These are phyloP conservation scores for Lagopus muta DNA, from an alignment of 2,113 vertebrate genomes.

Conservation along the genomic window DNA sequence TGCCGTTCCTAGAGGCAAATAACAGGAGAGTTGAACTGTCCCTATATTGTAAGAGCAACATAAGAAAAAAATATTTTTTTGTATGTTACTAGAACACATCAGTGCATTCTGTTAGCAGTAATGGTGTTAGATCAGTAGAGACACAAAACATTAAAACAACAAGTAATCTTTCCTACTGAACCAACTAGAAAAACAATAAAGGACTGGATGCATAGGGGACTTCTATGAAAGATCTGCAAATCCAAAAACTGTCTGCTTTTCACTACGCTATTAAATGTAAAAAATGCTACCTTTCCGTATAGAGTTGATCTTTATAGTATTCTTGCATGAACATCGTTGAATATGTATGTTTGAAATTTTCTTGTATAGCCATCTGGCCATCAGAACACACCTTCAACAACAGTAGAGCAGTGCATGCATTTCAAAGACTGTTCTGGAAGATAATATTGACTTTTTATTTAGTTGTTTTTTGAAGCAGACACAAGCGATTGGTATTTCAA, in stretches of 20 bases:
- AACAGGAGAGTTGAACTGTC: fast-evolving
- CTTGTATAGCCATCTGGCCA: neutral
- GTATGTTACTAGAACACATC: neutral
- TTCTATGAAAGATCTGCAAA: neutral
- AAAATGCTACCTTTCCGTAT: neutral
- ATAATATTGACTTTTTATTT: neutral
- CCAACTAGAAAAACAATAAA: neutral
- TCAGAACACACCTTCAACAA: neutral
- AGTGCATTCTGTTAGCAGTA: neutral
- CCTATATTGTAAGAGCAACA: neutral
- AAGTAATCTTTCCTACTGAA: neutral
- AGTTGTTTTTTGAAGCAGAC: neutral
- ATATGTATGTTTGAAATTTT: neutral
- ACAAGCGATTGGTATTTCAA: neutral
- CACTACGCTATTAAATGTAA: neutral
- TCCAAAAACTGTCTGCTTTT: neutral
- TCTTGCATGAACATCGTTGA: neutral
- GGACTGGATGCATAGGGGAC: neutral
- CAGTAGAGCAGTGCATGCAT: fast-evolving
- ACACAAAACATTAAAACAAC: neutral
- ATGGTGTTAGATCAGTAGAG: neutral
- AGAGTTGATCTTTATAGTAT: neutral
- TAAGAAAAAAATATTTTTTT: neutral
- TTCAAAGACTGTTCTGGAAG: neutral
- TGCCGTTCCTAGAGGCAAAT: neutral